Percentiles rank a stretch among this genome's conserved stretches.
These are phyloP conservation scores for Calephelis virginiensis DNA, from an alignment of 1,140 invertebrate genomes.

Conservation along the genomic window DNA sequence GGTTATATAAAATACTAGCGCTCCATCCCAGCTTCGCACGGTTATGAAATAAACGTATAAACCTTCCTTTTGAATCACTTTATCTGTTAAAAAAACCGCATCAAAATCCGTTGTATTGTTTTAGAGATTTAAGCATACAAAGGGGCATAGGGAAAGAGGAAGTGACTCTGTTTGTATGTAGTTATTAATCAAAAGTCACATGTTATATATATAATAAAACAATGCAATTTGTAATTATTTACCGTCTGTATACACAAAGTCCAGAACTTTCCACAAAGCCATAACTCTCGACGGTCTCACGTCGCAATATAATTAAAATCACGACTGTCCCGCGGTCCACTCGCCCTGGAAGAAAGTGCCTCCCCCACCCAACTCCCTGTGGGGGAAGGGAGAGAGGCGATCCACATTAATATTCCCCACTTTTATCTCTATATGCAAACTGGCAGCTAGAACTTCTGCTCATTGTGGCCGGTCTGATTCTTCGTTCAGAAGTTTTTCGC, in stretches of 20 bases:
- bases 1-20: too few relatives aligned
- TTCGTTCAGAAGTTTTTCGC: constrained; percentile 53
- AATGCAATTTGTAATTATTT: constrained; percentile 1
- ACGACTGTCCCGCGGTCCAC: constrained; percentile 71
- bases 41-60: too few relatives aligned
- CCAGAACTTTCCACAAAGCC: constrained; percentile 41
- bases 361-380: constrained; percentile 31
- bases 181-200: too few relatives aligned
- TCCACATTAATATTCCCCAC: constrained; percentile 77
- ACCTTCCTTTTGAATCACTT: too few relatives aligned
- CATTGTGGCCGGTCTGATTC: constrained; percentile 73
- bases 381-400: constrained; percentile 41
- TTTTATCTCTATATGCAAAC: constrained; percentile 79
- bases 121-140: too few relatives aligned
- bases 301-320: constrained; percentile 76
- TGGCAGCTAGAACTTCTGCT: constrained; percentile 68
- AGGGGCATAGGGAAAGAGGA: too few relatives aligned
- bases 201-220: neutral
- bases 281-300: constrained; percentile 64
- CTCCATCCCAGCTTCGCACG: too few relatives aligned
- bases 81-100: too few relatives aligned
- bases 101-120: too few relatives aligned
- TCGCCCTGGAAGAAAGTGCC: constrained; percentile 62
- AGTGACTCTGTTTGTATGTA: too few relatives aligned
- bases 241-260: constrained; percentile 1